A percentile compares a stretch with the other conserved stretches of the same genome.
Conservation (phyloP, 1,140 invertebrate species). For the Pectinophora gossypiella region DNA sequence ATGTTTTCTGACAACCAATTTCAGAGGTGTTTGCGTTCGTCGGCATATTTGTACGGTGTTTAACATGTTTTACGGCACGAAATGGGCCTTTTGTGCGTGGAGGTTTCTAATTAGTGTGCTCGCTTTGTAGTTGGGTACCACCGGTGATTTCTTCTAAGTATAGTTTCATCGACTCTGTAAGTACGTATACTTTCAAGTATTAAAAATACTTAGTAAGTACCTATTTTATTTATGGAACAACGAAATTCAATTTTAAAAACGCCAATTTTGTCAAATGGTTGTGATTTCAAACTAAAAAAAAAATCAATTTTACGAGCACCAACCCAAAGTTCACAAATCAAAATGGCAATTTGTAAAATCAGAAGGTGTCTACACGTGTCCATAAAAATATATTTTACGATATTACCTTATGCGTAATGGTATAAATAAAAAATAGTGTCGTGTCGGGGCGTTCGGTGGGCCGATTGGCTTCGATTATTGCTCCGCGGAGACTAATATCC, state of each 20-base stretch:
- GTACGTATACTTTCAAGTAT: too few species aligned
- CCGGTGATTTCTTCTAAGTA: too few species aligned
- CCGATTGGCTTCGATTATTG: constrained; percentile 65
- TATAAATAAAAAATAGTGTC: constrained; percentile 53
- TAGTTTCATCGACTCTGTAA: too few species aligned
- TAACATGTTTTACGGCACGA: constrained; percentile 7
- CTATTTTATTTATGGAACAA: too few species aligned
- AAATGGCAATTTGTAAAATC: constrained; percentile 10
- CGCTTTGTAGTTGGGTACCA: too few species aligned
- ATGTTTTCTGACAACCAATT: constrained; percentile 69
- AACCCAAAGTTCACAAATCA: constrained; percentile 1
- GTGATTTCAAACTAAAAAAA: too few species aligned
- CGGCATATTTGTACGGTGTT: constrained; percentile 21
- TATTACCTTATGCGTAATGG: constrained; percentile 30
- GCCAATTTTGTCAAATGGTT: too few species aligned
- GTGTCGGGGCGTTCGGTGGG: constrained; percentile 27
- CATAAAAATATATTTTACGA: constrained; percentile 50
- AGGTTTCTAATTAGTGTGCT: too few species aligned
- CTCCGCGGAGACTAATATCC: constrained; percentile 69
- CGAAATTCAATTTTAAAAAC: too few species aligned
- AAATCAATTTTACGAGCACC: background rate
- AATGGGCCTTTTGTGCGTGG: background rate
- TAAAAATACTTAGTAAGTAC: too few species aligned
- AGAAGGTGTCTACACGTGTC: constrained; percentile 12
- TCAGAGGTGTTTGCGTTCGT: constrained; percentile 48